phyloP scores from a whole-genome alignment of 2,888 invertebrate genomes.

The Galeruca laticollis region DNA sequence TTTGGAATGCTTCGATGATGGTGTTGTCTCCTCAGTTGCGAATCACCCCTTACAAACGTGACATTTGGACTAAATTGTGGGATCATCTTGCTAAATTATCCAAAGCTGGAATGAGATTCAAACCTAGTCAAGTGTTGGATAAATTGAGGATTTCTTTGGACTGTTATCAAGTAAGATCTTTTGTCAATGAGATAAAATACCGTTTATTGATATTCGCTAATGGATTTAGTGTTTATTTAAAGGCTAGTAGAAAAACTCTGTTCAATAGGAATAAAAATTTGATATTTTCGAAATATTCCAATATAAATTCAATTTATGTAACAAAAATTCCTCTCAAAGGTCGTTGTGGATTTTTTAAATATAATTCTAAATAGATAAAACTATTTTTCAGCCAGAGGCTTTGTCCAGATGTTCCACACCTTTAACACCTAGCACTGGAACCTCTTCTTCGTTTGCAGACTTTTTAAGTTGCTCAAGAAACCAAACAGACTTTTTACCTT shows the following conservation, averaged over 20 bases:
- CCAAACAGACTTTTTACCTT: conserved; percentile 75
- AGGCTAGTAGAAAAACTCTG: too few species aligned
- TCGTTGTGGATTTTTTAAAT: too few species aligned
- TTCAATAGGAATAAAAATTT: too few species aligned
- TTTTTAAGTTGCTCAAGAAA: conserved; percentile 67
- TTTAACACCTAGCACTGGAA: conserved; percentile 78
- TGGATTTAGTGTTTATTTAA: too few species aligned
- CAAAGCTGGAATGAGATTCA: conserved; percentile 74
- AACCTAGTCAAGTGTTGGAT: conserved; percentile 79
- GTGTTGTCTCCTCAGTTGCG: conserved; percentile 86
- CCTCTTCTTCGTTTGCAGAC: conserved; percentile 65
- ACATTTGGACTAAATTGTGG: conserved; percentile 88
- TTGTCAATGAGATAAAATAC: not conserved
- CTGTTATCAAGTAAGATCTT: conserved; percentile 77
- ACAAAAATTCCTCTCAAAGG: too few species aligned
- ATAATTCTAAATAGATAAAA: too few species aligned
- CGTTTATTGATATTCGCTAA: too few species aligned
- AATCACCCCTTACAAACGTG: conserved; percentile 83
- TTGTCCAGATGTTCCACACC: conserved; percentile 88
- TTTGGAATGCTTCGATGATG: conserved; percentile 88
- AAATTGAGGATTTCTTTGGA: conserved; percentile 84
- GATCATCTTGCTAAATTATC: conserved; percentile 75
- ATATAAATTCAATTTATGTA: too few species aligned
- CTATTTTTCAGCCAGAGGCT: conserved; percentile 80
- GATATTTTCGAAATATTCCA: too few species aligned